phyloP scores from a whole-genome alignment of 1,140 invertebrate species.

The Glossosoma conforme region DNA sequence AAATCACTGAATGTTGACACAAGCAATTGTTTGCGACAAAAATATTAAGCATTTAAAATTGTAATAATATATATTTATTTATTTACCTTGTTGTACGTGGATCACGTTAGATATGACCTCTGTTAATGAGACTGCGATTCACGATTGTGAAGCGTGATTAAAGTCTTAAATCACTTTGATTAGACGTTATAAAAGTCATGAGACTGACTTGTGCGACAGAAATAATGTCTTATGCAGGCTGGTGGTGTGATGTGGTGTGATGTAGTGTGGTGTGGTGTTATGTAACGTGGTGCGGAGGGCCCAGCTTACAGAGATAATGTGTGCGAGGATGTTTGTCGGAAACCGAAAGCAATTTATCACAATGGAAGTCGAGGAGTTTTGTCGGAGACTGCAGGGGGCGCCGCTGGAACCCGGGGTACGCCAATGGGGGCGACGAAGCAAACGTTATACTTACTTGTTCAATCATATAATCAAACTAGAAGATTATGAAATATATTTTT shows the following conservation, averaged over 20 bases:
- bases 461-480: too few species aligned
- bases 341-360: constrained; percentile 32
- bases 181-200: background rate
- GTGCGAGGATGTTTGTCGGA: constrained; percentile 32
- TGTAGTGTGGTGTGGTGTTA: background rate
- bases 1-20: too few species aligned
- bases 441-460: too few species aligned
- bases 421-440: background rate
- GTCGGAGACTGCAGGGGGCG: background rate
- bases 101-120: too few species aligned
- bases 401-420: background rate
- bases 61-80: too few species aligned
- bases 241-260: background rate
- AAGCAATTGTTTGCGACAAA: too few species aligned
- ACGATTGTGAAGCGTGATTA: background rate
- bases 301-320: constrained; percentile 28
- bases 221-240: too few species aligned
- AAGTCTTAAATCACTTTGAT: background rate
- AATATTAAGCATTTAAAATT: too few species aligned
- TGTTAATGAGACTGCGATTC: background rate
- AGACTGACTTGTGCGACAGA: too few species aligned
- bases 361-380: constrained; percentile 22
- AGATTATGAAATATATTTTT: too few species aligned
- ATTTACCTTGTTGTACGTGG: too few species aligned
- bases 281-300: constrained; percentile 7